Evolutionary conservation across 2,113 vertebrate species (phyloP).

Genomic region (Brachypteracias leptosomus): DNA sequence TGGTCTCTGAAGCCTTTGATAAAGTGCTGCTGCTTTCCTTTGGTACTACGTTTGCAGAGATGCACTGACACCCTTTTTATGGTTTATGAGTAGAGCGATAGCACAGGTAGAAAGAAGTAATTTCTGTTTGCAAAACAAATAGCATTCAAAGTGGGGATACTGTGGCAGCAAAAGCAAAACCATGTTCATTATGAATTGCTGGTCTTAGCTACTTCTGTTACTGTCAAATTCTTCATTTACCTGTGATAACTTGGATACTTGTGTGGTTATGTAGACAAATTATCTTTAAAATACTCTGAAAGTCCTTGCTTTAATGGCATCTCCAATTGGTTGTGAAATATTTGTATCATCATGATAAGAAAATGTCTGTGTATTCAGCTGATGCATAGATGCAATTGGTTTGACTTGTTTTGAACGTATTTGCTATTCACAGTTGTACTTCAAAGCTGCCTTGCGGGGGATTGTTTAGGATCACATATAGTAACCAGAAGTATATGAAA

Average conservation of each 20-base stretch:
- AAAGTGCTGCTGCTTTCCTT: background rate
- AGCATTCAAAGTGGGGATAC: background rate
- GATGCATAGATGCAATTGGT: background rate
- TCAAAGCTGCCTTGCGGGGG: background rate
- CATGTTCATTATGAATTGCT: background rate
- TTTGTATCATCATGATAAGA: rapidly evolving
- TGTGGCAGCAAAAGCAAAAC: background rate
- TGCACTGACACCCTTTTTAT: background rate
- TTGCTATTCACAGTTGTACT: background rate
- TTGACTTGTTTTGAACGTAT: background rate
- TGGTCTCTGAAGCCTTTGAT: background rate
- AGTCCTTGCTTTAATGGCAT: background rate
- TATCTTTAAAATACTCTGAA: background rate
- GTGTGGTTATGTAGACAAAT: background rate
- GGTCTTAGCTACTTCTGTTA: background rate
- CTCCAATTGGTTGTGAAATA: background rate
- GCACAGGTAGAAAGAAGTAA: background rate
- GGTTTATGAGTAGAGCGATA: background rate
- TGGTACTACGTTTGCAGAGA: background rate
- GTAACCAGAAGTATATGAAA: background rate
- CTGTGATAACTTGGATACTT: background rate
- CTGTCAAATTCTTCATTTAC: background rate
- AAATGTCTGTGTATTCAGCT: background rate
- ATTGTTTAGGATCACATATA: background rate
- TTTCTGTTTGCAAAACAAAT: background rate